These are phyloP conservation scores for Elephas maximus DNA, from an alignment of 2,113 vertebrate genomes.

Conservation along the genomic window DNA sequence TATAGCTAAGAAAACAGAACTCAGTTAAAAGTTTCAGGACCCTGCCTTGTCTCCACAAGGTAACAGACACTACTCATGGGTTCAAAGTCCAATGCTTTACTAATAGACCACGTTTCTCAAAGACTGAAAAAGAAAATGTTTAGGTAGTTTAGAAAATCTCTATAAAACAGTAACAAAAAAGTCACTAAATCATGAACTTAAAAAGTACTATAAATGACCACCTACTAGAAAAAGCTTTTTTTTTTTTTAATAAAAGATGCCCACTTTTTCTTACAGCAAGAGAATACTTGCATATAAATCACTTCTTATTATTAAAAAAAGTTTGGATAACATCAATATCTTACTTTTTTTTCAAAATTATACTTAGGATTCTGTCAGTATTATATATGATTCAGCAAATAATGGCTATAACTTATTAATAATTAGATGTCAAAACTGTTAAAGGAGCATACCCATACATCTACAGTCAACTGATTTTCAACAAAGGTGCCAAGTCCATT, in stretches of 20 bases:
- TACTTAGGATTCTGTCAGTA: not conserved
- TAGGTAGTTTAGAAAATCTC: not conserved
- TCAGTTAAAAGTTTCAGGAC: slow-evolving; percentile 15
- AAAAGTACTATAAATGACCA: not conserved
- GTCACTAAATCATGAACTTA: not conserved
- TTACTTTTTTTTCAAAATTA: not conserved
- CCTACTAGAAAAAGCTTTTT: not conserved
- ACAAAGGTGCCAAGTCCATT: no score
- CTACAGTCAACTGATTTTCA: no score
- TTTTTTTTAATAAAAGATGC: not conserved
- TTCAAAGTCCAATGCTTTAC: not conserved
- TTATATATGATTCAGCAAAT: not conserved
- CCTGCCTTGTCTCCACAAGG: not conserved
- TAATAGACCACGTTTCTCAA: not conserved
- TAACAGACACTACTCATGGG: not conserved
- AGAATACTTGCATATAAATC: not conserved
- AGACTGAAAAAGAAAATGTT: not conserved
- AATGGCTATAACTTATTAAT: not conserved
- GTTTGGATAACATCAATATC: not conserved
- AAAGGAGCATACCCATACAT: not conserved
- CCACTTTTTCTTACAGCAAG: not conserved
- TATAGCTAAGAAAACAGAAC: not conserved
- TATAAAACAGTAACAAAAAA: not conserved
- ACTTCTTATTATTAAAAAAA: not conserved
- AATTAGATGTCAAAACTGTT: not conserved